Conservation (phyloP, 2,113 vertebrate genomes). For the Nipponia nippon region DNA sequence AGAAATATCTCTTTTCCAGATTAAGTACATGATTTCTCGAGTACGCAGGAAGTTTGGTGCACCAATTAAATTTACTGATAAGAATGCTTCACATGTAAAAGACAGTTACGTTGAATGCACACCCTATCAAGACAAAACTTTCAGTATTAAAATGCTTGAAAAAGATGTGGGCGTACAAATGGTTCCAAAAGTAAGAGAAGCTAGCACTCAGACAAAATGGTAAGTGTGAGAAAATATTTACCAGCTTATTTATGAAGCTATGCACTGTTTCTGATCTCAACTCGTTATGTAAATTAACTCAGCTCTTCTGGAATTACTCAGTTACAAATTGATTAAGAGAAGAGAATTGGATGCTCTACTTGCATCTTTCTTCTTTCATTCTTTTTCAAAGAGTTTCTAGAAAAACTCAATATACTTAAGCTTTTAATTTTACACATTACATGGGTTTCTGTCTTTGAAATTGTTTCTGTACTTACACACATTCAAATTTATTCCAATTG, state of each 20-base stretch:
- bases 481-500: conserved; percentile 7
- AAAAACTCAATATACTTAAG: background rate
- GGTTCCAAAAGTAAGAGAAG: conserved; percentile 63
- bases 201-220: conserved; percentile 85
- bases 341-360: background rate
- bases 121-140: conserved; percentile 82
- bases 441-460: background rate
- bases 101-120: conserved; percentile 75
- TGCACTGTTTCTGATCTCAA: background rate
- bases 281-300: background rate
- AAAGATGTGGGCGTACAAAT: conserved; percentile 75
- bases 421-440: background rate
- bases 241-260: background rate
- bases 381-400: background rate
- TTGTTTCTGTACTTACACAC: background rate
- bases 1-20: conserved; percentile 67
- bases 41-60: conserved; percentile 70
- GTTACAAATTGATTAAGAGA: background rate
- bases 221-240: conserved; percentile 51
- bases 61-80: conserved; percentile 76
- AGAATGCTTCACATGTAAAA: conserved; percentile 68
- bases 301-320: background rate
- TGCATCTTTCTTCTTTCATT: background rate
- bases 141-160: conserved; percentile 80
- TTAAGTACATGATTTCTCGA: conserved; percentile 79